Base-by-base conservation (phyloP, 2,797 vertebrate species). In the Acropternis orthonyx region DNA sequence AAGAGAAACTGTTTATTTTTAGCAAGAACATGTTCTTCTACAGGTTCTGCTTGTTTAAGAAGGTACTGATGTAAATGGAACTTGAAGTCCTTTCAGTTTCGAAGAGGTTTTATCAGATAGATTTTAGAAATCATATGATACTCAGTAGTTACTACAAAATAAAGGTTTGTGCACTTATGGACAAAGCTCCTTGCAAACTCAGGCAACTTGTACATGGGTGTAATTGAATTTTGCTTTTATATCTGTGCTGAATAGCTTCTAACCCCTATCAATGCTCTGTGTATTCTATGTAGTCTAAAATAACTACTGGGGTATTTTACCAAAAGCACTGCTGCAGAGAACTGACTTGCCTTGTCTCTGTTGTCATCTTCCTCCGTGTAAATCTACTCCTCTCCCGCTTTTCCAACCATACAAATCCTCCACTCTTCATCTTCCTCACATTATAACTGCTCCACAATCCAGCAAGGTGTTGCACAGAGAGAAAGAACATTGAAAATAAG, bases 1-100 rank as follows among this genome's bases (percentile, higher is more conserved):
- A 85, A 54, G 17, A 89, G 74, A 65, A 92, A 88, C 12, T 41
- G 48, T 32, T 92, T 87, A 90, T 46, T 95, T 93, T 39, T 81
- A 83, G 48, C 4, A 1, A 85, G 54, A 65, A 89, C 13, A 51
- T 65, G 46, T 71, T 74, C 85, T 88, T 85, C 61, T 83, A n/a
- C 68, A 89, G 56, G 61, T 83, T 56, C 48, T 82, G 20, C 72
- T 91, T 72, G 46, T 69, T 92, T 88, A 72, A 46, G 61, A 83
- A 88, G 73, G 22, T 68, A 77, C 23, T 61, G 65, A 77, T 69
- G 43, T 51, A 61, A 89, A 56, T n/a, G 22, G 28, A 68, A 71
- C 12, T 65, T 71, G 37, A 3, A 94, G 12, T 54, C 32, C 65
- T 61, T 88, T 89, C 65, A 23, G 12, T 77, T 92, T 73, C 58